Conservation (phyloP, 2,113 vertebrate genomes). For the Spheniscus mendiculus region DNA sequence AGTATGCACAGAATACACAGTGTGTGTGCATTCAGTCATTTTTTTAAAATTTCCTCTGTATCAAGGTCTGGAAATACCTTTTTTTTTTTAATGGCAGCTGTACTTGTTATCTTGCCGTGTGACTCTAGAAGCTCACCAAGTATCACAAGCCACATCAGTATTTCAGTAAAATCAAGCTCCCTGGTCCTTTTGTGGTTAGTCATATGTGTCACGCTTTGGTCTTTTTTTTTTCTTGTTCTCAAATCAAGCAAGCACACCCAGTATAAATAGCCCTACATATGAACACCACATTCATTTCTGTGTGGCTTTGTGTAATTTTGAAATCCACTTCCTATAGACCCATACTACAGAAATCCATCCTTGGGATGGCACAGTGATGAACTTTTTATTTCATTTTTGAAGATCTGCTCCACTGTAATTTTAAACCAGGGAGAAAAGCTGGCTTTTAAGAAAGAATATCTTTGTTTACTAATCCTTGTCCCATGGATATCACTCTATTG, state of each 20-base stretch:
- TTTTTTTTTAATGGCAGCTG: neutral
- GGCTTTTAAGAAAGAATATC: constrained; percentile 6
- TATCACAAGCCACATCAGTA: neutral
- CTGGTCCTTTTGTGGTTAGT: neutral
- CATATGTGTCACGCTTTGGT: neutral
- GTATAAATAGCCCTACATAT: neutral
- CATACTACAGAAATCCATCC: neutral
- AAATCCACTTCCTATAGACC: neutral
- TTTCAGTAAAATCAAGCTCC: neutral
- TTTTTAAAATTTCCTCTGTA: neutral
- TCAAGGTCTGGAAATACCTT: neutral
- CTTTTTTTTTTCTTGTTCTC: neutral
- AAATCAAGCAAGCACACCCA: neutral
- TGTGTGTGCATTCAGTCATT: neutral
- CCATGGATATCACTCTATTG: neutral
- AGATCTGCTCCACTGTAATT: neutral
- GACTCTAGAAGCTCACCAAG: neutral
- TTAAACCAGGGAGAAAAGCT: constrained; percentile 8
- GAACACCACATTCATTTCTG: neutral
- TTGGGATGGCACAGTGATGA: neutral
- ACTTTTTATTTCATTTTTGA: neutral
- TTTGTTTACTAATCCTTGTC: constrained; percentile 37
- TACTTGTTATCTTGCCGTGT: neutral
- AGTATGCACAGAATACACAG: neutral
- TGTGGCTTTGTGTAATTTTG: neutral